phyloP scores from a whole-genome alignment of 2,797 vertebrate genomes.

The Cryptoprocta ferox region DNA sequence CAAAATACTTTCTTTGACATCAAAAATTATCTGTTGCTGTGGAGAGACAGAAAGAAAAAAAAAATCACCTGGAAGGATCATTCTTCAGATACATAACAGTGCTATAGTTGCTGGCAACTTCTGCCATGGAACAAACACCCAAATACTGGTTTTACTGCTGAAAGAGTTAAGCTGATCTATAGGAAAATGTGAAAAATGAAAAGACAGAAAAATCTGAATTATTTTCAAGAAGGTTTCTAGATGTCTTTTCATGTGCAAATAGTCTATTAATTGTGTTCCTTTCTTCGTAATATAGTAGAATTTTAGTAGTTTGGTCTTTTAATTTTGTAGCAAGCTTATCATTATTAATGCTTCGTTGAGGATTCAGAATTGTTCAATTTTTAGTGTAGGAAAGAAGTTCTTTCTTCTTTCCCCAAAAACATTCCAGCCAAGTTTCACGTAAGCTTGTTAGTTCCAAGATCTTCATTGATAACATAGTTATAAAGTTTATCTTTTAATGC shows the following conservation, averaged over 20 bases:
- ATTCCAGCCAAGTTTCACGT: conserved; percentile 73
- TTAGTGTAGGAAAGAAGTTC: conserved; percentile 42
- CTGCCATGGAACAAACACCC: neutral
- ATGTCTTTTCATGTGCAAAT: neutral
- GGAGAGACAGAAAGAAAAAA: neutral
- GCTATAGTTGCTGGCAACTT: neutral
- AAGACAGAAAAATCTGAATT: neutral
- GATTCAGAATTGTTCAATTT: conserved; percentile 79
- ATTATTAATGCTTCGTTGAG: conserved; percentile 79
- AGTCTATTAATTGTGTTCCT: neutral
- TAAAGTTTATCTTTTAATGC: neutral
- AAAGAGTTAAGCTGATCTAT: neutral
- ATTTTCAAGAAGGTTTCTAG: neutral
- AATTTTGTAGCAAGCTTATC: conserved; percentile 76
- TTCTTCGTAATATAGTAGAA: neutral
- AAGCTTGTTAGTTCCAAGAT: conserved; percentile 69
- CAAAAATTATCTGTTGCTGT: conserved; percentile 17
- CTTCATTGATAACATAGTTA: conserved; percentile 68
- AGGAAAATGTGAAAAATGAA: neutral
- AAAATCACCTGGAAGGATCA: neutral
- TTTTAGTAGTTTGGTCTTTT: conserved; percentile 53
- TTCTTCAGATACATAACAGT: neutral
- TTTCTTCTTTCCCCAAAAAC: conserved; percentile 66
- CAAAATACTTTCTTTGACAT: conserved; percentile 48
- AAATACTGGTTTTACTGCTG: neutral